Base-by-base conservation (phyloP, 2,888 invertebrate genomes). In the Formica aserva region DNA sequence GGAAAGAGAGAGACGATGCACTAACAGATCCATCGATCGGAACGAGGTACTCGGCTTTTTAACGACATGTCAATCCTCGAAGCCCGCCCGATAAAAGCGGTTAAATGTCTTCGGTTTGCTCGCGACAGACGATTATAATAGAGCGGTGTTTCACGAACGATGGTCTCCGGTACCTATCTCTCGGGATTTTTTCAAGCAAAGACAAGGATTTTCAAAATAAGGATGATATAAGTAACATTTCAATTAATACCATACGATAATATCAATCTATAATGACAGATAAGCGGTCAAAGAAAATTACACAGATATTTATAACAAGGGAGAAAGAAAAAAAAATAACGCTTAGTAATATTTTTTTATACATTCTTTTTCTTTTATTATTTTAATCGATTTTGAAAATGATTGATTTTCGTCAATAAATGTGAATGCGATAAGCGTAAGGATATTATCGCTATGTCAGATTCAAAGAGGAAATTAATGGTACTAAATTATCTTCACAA, bases 21-120 rank as follows among this genome's bases (percentile, higher is more conserved):
- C 13, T 9, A 32, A 35, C 35, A 26, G 41, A 78, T 78, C 60
- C 18, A 81, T 78, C 45, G 60, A 80, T 80, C 78, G 55, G 13
- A 60, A 13, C 29, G 48, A 26, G 18, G 18, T 41, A 76, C 29
- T 77, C 38, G 60, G 55, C 29, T 82, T 80, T 80, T 80, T 71
- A 80, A 72, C 38, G 71, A 71, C 78, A 35, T 13, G 78, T 71
- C 78, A 80, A 80, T 80, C 78, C 18, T 9, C 60, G 45, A 52
- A 52, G 52, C 32, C 8, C 45, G 60, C 38, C 52, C 45, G 60
- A 35, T 26, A 48, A 45, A 15, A 29, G 11, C 26, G 29, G 38
- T 63, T 63, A 35, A 41, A 52, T 32, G 48, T 48, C 45, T 35
- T 48, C 55, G 26, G 26, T 15, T 77, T 35, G 60, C 45, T 26